Base-by-base conservation (phyloP, 2,113 vertebrate species). In the Lepus europaeus region DNA sequence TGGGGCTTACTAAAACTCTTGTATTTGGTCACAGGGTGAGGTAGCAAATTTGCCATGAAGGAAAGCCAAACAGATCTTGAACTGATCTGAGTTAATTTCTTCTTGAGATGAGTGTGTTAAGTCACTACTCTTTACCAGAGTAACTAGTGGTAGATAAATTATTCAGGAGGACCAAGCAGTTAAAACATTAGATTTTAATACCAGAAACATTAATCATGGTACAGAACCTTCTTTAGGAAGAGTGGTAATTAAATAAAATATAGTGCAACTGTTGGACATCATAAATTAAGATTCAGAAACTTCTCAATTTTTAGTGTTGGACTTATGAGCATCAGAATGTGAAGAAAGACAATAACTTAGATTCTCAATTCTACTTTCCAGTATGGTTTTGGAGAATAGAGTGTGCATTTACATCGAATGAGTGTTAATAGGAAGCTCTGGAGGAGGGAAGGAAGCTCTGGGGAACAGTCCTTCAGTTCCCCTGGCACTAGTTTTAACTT, bases 71-170 rank as follows among this genome's bases (percentile, higher is more conserved):
- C 8, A 64, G 31, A 91, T 91, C 45, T 87, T 90, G 78, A 93
- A 89, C 22, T 78, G 8, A 83, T 82, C 19, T 89, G 68, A 96
- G 39, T 64, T 83, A 89, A 88, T 25, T 92, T 95, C 79, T 92
- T 90, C 36, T 76, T 91, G 64, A 93, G 36, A 84, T 91, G 20
- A 16, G 0, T 92, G 11, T 92, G 27, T 85, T 87, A 85, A 51
- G 9, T 95, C 17, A 90, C 25, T 90, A 6, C 63, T 95, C 19
- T 69, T 1, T 12, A 69, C 25, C 33, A 80, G 88, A 53, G 23
- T 94, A 93, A 73, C 49, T 81, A 16, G 17, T 87, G 31, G 10
- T 94, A 3, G 51, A 73, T 79, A 66, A 89, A 68, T 90, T 87
- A 83, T 78, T 14, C 31, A 91, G 33, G 29, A n/a, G 5, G 20